Percentiles rank a stretch among this genome's conserved stretches.
These are phyloP conservation scores for Rhinopomastus cyanomelas DNA, from an alignment of 2,113 vertebrate species.

Conservation along the genomic window DNA sequence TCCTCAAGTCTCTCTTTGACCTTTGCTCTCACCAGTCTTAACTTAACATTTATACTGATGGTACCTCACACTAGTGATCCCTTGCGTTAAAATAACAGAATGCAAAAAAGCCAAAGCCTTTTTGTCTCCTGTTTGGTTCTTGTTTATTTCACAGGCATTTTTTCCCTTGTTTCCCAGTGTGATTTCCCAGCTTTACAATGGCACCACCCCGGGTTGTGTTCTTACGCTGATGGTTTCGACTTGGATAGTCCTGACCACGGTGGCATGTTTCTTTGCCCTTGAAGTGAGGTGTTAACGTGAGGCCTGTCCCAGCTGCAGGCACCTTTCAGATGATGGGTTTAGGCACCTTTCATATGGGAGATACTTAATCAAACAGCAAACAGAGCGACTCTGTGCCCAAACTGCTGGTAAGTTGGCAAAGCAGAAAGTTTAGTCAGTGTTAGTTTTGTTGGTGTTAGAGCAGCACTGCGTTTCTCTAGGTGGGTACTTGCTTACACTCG, in stretches of 20 bases:
- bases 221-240: slow-evolving; percentile 27
- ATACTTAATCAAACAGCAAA: neutral
- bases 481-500: neutral
- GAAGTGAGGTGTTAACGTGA: neutral
- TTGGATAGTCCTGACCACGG: neutral
- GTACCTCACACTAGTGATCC: slow-evolving; percentile 54
- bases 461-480: neutral
- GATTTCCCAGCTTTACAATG: slow-evolving; percentile 62
- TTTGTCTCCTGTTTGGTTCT: slow-evolving; percentile 55
- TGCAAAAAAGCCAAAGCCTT: neutral
- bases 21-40: slow-evolving; percentile 50
- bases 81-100: slow-evolving; percentile 42
- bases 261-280: neutral
- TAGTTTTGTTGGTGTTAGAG: neutral
- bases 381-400: neutral
- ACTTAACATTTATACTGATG: neutral
- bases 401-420: neutral
- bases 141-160: slow-evolving; percentile 54
- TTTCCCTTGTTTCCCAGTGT: slow-evolving; percentile 55
- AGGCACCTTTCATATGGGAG: neutral
- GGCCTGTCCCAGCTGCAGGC: neutral
- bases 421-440: neutral
- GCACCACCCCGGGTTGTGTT: slow-evolving; percentile 52
- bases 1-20: slow-evolving; percentile 57
- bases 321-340: neutral